These are phyloP conservation scores for Microtus ochrogaster DNA, from an alignment of 2,113 vertebrate genomes.

Conservation along the genomic window DNA sequence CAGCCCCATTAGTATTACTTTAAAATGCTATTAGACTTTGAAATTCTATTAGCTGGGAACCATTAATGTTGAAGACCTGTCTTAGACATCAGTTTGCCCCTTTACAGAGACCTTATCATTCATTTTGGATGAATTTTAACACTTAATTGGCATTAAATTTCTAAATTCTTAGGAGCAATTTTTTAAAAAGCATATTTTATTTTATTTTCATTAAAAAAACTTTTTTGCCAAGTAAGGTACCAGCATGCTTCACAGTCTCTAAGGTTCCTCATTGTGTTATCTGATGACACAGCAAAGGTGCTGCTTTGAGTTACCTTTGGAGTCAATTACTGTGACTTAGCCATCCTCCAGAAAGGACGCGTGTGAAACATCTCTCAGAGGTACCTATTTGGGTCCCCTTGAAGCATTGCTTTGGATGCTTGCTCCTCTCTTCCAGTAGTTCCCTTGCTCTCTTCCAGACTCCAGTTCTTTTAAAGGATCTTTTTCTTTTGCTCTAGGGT, in stretches of 20 bases:
- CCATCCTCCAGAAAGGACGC: not conserved
- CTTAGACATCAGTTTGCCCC: not conserved
- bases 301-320: not conserved
- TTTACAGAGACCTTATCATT: not conserved
- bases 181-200: not conserved
- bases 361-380: not conserved
- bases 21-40: constrained; percentile 20
- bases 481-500: constrained; percentile 86
- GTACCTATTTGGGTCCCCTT: not conserved
- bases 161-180: constrained; percentile 5
- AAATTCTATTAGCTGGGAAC: constrained; percentile 42
- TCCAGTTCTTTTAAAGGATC: constrained; percentile 32
- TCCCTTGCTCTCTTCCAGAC: not conserved
- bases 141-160: not conserved
- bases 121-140: constrained; percentile 47
- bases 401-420: not conserved
- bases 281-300: not conserved
- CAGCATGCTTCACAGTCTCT: not conserved
- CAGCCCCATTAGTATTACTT: not conserved
- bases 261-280: not conserved
- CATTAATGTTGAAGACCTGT: not conserved
- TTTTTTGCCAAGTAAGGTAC: not conserved
- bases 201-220: not conserved
- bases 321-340: not conserved
- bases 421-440: not conserved